These are phyloP conservation scores for Pectinophora gossypiella DNA, from an alignment of 1,140 invertebrate species.

Conservation along the genomic window DNA sequence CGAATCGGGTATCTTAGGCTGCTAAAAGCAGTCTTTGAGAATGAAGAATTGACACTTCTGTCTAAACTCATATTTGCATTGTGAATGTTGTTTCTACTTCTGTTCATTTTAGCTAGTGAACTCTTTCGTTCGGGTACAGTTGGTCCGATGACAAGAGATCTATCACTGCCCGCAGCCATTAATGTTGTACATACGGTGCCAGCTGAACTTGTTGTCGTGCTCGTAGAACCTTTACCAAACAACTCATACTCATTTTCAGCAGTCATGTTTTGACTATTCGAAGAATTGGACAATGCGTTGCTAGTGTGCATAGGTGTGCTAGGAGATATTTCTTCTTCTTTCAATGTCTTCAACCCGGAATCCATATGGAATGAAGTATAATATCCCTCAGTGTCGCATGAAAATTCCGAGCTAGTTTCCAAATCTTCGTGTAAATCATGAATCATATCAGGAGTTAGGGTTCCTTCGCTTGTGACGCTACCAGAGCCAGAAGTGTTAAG, in stretches of 20 bases:
- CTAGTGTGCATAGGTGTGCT: slow-evolving; percentile 79
- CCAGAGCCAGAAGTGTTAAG: slow-evolving; percentile 86
- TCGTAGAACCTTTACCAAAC: slow-evolving; percentile 91
- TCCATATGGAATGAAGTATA: slow-evolving; percentile 98
- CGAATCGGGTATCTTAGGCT: slow-evolving; percentile 74
- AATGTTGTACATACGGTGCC: slow-evolving; percentile 91
- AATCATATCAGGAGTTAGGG: slow-evolving; percentile 88
- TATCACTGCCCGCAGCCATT: slow-evolving; percentile 77
- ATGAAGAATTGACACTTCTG: slow-evolving; percentile 65
- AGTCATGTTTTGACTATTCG: slow-evolving; percentile 77
- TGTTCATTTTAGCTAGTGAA: slow-evolving; percentile 76
- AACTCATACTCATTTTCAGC: slow-evolving; percentile 92
- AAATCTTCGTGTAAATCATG: slow-evolving; percentile 87
- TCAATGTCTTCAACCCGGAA: slow-evolving; percentile 90
- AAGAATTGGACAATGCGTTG: slow-evolving; percentile 77
- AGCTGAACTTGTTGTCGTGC: slow-evolving; percentile 92
- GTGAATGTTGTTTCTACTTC: slow-evolving; percentile 56
- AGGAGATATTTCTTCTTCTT: slow-evolving; percentile 84
- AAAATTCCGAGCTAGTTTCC: slow-evolving; percentile 94
- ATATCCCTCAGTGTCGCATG: slow-evolving; percentile 97
- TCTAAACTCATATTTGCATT: slow-evolving; percentile 76
- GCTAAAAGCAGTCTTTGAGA: slow-evolving; percentile 69
- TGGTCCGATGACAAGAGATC: slow-evolving; percentile 78
- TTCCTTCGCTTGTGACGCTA: slow-evolving; percentile 90
- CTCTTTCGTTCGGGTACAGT: slow-evolving; percentile 87